These are phyloP conservation scores for Solenopsis fugax DNA, from an alignment of 1,140 invertebrate species.

Conservation along the genomic window DNA sequence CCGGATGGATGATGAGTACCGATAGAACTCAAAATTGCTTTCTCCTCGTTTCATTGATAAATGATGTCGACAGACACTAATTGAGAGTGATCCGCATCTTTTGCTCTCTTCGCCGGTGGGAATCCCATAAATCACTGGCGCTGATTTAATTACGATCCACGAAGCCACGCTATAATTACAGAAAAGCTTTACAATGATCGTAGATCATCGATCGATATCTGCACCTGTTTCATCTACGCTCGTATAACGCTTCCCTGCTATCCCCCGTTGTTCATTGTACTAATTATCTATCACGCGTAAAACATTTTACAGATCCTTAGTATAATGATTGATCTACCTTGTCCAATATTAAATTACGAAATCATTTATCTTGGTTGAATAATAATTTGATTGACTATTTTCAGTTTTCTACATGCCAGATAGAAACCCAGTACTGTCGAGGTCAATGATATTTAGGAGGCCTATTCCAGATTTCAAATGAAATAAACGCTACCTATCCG, in stretches of 20 bases:
- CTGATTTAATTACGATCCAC: conserved; percentile 68
- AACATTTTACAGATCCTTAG: conserved; percentile 1
- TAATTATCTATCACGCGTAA: conserved; percentile 29
- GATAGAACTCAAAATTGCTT: conserved; percentile 51
- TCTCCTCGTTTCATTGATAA: conserved; percentile 59
- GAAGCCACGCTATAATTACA: conserved; percentile 47
- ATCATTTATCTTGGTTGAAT: not conserved
- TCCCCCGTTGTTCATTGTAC: conserved; percentile 54
- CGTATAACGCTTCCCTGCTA: conserved; percentile 57
- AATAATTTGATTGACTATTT: not conserved
- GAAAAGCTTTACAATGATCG: conserved; percentile 58
- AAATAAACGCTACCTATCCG: not conserved
- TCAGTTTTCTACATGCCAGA: not conserved
- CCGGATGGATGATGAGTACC: conserved; percentile 36
- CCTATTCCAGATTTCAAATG: conserved; percentile 4
- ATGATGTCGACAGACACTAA: conserved; percentile 58
- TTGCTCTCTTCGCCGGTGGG: conserved; percentile 38
- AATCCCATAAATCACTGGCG: conserved; percentile 68
- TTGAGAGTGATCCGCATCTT: conserved; percentile 58
- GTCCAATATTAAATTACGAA: conserved; percentile 10
- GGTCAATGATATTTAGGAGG: not conserved
- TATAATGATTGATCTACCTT: conserved; percentile 25
- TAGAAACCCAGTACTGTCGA: not conserved
- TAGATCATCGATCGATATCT: conserved; percentile 62
- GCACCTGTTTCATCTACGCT: conserved; percentile 33